These are phyloP conservation scores for Amphiprion percula DNA, from an alignment of 2,113 vertebrate genomes.

Conservation along the genomic window DNA sequence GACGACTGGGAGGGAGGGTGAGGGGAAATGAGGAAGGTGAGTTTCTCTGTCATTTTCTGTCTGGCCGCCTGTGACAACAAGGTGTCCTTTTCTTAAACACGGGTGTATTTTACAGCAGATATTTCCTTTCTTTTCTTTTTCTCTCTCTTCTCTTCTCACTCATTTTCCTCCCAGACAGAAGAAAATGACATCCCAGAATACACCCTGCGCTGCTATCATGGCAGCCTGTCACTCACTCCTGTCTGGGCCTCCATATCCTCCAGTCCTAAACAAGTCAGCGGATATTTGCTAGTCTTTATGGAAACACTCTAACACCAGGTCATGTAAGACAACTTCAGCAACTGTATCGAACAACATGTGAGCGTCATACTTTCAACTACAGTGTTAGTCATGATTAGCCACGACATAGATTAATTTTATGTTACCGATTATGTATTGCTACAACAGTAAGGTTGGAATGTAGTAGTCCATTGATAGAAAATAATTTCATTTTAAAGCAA, in stretches of 20 bases:
- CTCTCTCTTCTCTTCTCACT: neutral
- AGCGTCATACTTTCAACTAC: no score
- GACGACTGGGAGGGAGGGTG: neutral
- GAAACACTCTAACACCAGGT: neutral
- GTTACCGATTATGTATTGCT: no score
- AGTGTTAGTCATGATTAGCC: no score
- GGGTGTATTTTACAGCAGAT: slow-evolving; percentile 12
- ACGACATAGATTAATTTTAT: no score
- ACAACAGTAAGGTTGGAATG: no score
- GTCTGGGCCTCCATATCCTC: slow-evolving; percentile 2
- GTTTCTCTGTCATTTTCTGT: slow-evolving; percentile 59
- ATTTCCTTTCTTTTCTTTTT: slow-evolving; percentile 5
- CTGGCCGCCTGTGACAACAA: slow-evolving; percentile 38
- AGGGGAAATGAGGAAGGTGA: slow-evolving; percentile 12
- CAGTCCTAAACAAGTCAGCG: slow-evolving; percentile 6
- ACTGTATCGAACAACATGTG: neutral
- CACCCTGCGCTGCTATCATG: neutral
- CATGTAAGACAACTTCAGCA: neutral
- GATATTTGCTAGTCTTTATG: neutral
- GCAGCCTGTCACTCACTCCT: neutral
- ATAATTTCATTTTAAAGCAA: no score
- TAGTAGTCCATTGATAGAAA: no score
- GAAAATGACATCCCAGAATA: neutral
- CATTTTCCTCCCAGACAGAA: slow-evolving; percentile 44
- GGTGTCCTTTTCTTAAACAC: slow-evolving; percentile 32